phyloP scores from a whole-genome alignment of 23 tunicate species.

The Oikopleura dioica region DNA sequence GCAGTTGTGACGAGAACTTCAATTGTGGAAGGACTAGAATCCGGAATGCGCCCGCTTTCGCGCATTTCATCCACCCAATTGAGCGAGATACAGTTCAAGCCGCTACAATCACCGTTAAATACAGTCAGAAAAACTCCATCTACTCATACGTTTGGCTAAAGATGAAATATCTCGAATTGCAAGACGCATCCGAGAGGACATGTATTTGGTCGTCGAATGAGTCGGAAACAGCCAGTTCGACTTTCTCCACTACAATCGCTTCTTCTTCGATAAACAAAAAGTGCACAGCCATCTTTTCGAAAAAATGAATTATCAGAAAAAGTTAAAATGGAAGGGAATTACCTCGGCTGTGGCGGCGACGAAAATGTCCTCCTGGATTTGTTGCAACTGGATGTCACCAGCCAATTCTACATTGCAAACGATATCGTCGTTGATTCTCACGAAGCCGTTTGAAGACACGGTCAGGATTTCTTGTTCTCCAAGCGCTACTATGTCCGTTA shows the following conservation, averaged over 20 bases:
- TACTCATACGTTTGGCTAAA: not conserved
- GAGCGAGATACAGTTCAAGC: not conserved
- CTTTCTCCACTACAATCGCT: not conserved
- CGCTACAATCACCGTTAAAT: not conserved
- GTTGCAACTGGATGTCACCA: not conserved
- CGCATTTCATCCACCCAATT: not conserved
- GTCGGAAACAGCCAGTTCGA: not conserved
- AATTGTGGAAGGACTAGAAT: not conserved
- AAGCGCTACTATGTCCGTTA: not conserved
- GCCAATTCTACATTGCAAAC: not conserved
- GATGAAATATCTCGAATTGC: constrained; percentile 2
- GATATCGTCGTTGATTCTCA: not conserved
- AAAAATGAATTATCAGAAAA: too few relatives aligned
- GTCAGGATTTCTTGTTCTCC: not conserved
- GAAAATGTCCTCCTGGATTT: not conserved
- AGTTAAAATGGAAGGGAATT: not conserved
- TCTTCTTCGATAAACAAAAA: not conserved
- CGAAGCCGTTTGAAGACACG: not conserved
- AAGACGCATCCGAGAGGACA: not conserved
- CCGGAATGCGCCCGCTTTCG: not conserved
- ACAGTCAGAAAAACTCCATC: not conserved
- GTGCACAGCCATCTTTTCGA: not conserved
- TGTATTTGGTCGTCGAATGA: too few relatives aligned
- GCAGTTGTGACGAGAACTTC: not conserved
- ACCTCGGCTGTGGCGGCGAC: not conserved